These are phyloP conservation scores for Lerista edwardsae DNA, from an alignment of 2,797 vertebrate species.

Conservation along the genomic window DNA sequence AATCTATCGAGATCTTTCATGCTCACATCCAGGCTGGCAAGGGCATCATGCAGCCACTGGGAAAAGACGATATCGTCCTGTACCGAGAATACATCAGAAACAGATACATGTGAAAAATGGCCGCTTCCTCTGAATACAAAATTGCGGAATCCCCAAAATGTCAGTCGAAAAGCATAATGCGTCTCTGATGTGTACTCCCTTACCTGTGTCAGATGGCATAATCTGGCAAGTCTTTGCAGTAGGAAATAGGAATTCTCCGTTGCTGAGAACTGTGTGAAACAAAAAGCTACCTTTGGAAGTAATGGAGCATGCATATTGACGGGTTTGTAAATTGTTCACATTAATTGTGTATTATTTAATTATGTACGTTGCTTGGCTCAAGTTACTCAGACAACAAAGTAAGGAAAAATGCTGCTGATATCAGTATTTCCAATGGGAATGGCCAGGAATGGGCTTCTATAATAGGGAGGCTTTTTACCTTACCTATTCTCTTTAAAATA, in stretches of 20 bases:
- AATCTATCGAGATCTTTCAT: slow-evolving; percentile 86
- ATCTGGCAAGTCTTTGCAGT: not conserved
- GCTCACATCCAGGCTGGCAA: slow-evolving; percentile 85
- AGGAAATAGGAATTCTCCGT: not conserved
- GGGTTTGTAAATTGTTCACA: slow-evolving; percentile 8
- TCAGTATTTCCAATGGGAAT: no score
- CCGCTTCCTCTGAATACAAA: slow-evolving; percentile 12
- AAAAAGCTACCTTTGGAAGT: not conserved
- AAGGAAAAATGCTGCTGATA: not conserved
- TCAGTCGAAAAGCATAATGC: not conserved
- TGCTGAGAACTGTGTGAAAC: slow-evolving; percentile 33
- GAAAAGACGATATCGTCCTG: slow-evolving; percentile 86
- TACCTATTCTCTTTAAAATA: not conserved
- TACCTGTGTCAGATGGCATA: not conserved
- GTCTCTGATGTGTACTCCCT: not conserved
- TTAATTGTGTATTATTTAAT: slow-evolving; percentile 3
- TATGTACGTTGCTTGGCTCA: slow-evolving; percentile 32
- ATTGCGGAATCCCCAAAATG: slow-evolving; percentile 18
- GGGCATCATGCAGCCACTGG: slow-evolving; percentile 84
- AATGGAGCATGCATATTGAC: slow-evolving; percentile 18
- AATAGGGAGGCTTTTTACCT: not conserved
- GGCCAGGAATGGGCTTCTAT: not conserved
- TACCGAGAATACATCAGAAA: slow-evolving; percentile 86
- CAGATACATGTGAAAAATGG: slow-evolving; percentile 78
- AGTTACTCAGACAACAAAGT: slow-evolving; percentile 26